Evolutionary conservation across 2,797 vertebrate species (phyloP).

Genomic region (Phrynocephalus vlangalii): DNA sequence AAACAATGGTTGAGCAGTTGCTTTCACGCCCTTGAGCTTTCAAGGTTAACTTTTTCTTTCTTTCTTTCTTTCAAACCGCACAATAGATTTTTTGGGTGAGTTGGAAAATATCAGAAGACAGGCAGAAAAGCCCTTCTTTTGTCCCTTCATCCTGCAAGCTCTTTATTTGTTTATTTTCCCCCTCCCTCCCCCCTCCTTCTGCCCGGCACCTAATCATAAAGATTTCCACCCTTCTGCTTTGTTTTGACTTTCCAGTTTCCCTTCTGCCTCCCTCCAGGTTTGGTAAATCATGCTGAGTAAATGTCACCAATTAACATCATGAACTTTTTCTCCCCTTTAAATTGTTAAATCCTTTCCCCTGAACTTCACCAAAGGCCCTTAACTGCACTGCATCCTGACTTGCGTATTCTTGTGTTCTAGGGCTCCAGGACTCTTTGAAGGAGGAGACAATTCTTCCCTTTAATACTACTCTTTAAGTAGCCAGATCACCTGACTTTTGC

Average conservation of each 20-base stretch:
- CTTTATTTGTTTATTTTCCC: constrained; percentile 22
- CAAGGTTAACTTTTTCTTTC: constrained; percentile 85
- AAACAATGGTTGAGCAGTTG: constrained; percentile 86
- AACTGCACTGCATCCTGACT: constrained; percentile 32
- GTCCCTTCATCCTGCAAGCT: constrained; percentile 79
- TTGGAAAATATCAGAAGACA: constrained; percentile 92
- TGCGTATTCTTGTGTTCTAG: constrained; percentile 36
- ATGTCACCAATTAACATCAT: constrained; percentile 58
- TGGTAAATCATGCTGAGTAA: constrained; percentile 47
- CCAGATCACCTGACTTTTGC: constrained; percentile 45
- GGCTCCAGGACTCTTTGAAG: neutral
- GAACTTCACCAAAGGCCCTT: constrained; percentile 36
- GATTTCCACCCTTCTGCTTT: constrained; percentile 71
- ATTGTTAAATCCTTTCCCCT: constrained; percentile 28
- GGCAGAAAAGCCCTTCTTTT: constrained; percentile 88
- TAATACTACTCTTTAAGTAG: constrained; percentile 22
- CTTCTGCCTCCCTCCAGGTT: constrained; percentile 28
- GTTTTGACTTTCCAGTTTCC: constrained; percentile 63
- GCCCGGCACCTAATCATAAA: constrained; percentile 73
- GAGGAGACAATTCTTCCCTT: constrained; percentile 12
- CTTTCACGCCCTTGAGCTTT: constrained; percentile 90
- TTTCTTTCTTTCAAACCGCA: constrained; percentile 69
- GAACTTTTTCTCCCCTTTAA: constrained; percentile 48
- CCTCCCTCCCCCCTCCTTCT: constrained; percentile 12
- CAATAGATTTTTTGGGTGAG: constrained; percentile 90